phyloP scores from a whole-genome alignment of 2,888 invertebrate genomes.

The Pammene fasciana region DNA sequence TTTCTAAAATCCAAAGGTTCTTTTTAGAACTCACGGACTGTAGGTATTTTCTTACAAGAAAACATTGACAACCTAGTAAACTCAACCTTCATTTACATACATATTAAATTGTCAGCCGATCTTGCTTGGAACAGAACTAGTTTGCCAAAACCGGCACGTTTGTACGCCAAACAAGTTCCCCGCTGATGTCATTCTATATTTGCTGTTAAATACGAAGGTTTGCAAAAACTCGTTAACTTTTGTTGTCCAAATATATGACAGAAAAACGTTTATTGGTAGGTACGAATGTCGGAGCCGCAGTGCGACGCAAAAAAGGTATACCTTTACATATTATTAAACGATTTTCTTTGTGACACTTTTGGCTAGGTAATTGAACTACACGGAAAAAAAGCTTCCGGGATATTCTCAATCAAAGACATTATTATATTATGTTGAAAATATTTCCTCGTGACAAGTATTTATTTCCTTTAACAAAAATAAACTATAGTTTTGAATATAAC shows the following conservation, averaged over 20 bases:
- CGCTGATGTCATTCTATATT: conserved; percentile 53
- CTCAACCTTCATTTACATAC: conserved; percentile 16
- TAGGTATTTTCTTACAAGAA: no score
- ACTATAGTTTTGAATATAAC: no score
- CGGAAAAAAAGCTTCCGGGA: no score
- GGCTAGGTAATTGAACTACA: no score
- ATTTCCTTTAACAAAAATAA: no score
- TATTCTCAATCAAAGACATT: no score
- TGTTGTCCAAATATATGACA: conserved; percentile 9
- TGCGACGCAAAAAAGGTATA: neutral
- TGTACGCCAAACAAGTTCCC: conserved; percentile 46
- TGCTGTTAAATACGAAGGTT: conserved; percentile 33
- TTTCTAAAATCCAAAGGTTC: no score
- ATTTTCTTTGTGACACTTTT: neutral
- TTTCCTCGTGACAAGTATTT: no score
- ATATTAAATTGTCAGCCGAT: conserved; percentile 21
- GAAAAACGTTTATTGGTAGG: neutral
- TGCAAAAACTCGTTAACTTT: conserved; percentile 32
- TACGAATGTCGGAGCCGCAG: neutral
- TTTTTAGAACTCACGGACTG: no score
- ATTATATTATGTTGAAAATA: no score
- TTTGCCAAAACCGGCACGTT: conserved; percentile 51
- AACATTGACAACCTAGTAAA: conserved; percentile 17
- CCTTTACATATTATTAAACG: neutral
- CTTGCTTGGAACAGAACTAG: conserved; percentile 45